Base-by-base conservation (phyloP, 2,888 invertebrate species). In the Drosophila paracracens region DNA sequence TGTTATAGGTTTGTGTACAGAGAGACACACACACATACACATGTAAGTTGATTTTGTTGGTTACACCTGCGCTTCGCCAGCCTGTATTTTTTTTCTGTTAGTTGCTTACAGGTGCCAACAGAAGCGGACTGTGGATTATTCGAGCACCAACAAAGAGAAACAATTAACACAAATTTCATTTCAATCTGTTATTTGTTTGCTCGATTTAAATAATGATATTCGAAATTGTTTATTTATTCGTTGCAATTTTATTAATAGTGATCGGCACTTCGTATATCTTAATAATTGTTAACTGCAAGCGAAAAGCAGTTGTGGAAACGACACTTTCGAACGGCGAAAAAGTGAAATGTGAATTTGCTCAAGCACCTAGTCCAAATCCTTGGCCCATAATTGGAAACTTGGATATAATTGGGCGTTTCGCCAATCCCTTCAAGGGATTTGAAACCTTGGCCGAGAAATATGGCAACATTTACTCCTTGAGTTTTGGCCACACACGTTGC, bases 341-440 rank as follows among this genome's bases (percentile, higher is more conserved):
- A 33, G 31, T 33, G 27, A 54, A 31, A 25, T 25, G 25, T 10
- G 57, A 33, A 25, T 66, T 67, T 4, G 4, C 5, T 8, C 83
- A 83, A 36, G 94, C 95, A 21, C 96, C 96, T 53, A 96, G 96
- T 0, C 96, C 96, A 0, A 89, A 92, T 25, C 94, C 96, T 7
- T 94, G 94, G 93, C 97, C 97, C 0, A 82, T 97, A 1, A 93
- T 97, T 67, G 97, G 97, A 13, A 96, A 95, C 91, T 93, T 97
- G 76, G 95, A 96, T 91, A 94, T 96, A 27, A 92, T 97, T 61
- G 95, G 95, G 46, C 93, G 94, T 63, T 94, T 94, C 76, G 95
- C 94, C 4, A 88, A 89, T 61, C 96, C 97, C 0, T 97, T 96
- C 82, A 95, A 96, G 79, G 95, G 95, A 4, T 96, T 97, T 79